Percentiles rank a stretch among this genome's conserved stretches.
These are phyloP conservation scores for Trochalopteron elliotii DNA, from an alignment of 2,113 vertebrate species.

Conservation along the genomic window DNA sequence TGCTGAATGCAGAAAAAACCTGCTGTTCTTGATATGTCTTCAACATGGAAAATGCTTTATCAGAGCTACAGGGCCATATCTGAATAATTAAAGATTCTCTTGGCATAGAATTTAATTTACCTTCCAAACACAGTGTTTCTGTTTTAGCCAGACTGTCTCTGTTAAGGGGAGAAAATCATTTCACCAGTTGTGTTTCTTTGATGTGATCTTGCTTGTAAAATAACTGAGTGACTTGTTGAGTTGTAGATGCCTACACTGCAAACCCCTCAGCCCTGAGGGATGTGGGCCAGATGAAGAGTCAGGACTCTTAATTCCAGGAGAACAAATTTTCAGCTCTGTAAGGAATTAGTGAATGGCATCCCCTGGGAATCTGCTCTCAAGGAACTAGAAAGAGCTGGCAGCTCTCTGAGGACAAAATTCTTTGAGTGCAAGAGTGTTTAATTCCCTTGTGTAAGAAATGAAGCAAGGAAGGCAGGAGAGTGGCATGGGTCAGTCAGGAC, in stretches of 20 bases:
- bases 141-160: neutral
- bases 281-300: neutral
- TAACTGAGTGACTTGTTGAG: neutral
- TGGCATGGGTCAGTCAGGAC: neutral
- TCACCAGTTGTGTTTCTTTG: neutral
- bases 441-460: neutral
- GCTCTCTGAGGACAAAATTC: neutral
- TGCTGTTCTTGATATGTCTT: neutral
- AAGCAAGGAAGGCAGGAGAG: neutral
- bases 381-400: neutral
- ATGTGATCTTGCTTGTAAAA: neutral
- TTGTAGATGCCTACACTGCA: accelerated
- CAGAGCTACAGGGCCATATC: neutral
- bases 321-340: neutral
- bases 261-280: neutral
- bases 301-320: neutral
- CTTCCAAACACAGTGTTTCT: neutral
- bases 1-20: neutral
- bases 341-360: neutral
- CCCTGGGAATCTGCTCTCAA: neutral
- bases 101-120: neutral
- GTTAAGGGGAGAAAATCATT: neutral
- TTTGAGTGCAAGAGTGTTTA: accelerated
- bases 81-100: neutral
- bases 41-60: neutral